These are phyloP conservation scores for Pangasius larnaudii DNA, from an alignment of 2,797 vertebrate species.

Conservation along the genomic window DNA sequence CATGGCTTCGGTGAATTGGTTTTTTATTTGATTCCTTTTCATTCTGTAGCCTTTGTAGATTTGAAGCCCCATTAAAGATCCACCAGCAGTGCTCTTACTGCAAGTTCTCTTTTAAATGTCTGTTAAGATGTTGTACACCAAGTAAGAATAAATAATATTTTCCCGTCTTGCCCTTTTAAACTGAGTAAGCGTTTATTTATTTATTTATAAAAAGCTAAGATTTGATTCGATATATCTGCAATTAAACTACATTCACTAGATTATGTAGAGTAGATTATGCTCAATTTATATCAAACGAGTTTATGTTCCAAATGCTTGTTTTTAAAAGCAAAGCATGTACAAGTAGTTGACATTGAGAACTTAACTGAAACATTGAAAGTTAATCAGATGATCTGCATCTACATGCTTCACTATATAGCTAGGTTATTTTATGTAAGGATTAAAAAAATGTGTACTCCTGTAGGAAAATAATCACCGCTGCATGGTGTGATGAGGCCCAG, in stretches of 20 bases:
- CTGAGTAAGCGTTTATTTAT: too few species aligned
- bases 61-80: constrained; percentile 31
- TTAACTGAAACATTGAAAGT: neutral
- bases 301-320: neutral
- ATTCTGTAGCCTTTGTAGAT: constrained; percentile 33
- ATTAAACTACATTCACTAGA: neutral
- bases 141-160: constrained; percentile 69
- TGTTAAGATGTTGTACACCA: constrained; percentile 46
- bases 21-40: neutral
- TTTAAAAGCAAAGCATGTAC: neutral
- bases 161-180: constrained; percentile 33
- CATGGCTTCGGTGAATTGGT: neutral
- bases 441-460: neutral
- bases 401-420: neutral
- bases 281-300: neutral
- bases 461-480: neutral
- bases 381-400: neutral
- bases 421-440: neutral
- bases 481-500: neutral
- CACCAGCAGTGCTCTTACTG: constrained; percentile 71
- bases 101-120: constrained; percentile 62
- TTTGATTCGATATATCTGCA: neutral
- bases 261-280: neutral
- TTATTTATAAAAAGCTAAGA: neutral
- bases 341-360: neutral